Evolutionary conservation across 2,888 invertebrate species (phyloP).

Genomic region (Biston betularia): DNA sequence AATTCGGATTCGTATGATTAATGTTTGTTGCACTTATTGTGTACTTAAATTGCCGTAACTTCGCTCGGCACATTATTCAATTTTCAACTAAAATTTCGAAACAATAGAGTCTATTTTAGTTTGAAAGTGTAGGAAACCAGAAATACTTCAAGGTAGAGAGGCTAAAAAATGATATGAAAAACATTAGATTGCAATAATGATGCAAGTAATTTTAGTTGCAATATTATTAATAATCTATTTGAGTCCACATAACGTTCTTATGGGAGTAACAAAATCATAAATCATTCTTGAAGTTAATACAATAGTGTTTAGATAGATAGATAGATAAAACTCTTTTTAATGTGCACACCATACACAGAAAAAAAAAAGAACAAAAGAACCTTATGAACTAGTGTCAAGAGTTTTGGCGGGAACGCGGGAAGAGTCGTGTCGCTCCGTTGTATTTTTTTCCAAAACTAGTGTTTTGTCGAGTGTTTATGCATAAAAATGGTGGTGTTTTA

Average conservation of each 20-base stretch:
- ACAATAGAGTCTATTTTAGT: conserved; percentile 41
- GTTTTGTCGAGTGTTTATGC: no score
- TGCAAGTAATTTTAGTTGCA: conserved; percentile 46
- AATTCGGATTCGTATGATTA: conserved; percentile 83
- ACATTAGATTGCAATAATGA: conserved; percentile 72
- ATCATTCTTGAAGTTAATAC: no score
- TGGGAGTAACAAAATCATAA: no score
- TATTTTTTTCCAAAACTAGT: no score
- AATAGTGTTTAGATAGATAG: no score
- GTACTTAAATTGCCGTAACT: conserved; percentile 57
- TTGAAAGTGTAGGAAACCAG: conserved; percentile 48
- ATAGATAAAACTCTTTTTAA: no score
- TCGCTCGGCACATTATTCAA: conserved; percentile 14
- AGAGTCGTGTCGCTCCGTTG: no score
- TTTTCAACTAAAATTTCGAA: conserved; percentile 49
- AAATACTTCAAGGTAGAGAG: conserved; percentile 56
- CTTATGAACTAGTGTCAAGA: no score
- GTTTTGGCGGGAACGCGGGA: no score
- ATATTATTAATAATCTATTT: conserved; percentile 54
- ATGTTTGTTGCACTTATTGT: conserved; percentile 73
- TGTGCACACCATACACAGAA: no score
- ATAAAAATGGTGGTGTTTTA: no score
- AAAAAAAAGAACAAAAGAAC: no score
- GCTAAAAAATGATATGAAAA: conserved; percentile 71
- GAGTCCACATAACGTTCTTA: conserved; percentile 1